Base-by-base conservation (phyloP, 2,113 vertebrate species). In the Verasper variegatus region DNA sequence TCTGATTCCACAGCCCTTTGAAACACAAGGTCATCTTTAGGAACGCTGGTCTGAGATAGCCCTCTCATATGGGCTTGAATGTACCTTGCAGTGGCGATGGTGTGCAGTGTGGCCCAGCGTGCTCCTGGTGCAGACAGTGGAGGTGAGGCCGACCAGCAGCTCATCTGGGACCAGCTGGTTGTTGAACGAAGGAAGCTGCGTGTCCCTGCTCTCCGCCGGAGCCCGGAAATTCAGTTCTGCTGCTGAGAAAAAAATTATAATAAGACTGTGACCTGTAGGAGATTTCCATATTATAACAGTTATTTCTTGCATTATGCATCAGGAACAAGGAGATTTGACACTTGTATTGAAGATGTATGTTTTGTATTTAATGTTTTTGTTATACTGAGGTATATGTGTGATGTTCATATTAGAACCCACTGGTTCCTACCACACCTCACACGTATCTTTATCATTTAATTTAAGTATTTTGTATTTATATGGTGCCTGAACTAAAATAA, bases 121-220 rank as follows among this genome's bases (percentile, higher is more conserved):
- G 84, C 80, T 86, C 55, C 67, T 73, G 21, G 85, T 91, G 84
- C 81, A 80, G 23, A 92, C 88, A 0, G 93, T 88, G 76, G 74
- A 94, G 12, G 88, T 91, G 24, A 97, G 89, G 71, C 92, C 94
- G 73, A 86, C 80, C 57, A 97, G 91, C 69, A 97, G 86, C 71
- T 96, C 95, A 27, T 95, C 86, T 7, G 95, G 96, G 77, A 96
- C 91, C 62, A 80, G 92, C n/a, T 93, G 82, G 7, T 56, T 75
- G 63, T 80, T 84, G 51, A 70, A 64, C 23, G 68, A 31, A 52
- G 68, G 62, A 27, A 31, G 79, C 5, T 49, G 62, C 13, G 52
- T 71, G 13, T 71, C 60, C 20, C 42, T 54, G 13, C n/a, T 61
- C 55, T 37, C 78, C 0, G 17, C 51, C n/a, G 74, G 62, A 5